These are phyloP conservation scores for Spilogale gracilis DNA, from an alignment of 2,113 vertebrate genomes.

Conservation along the genomic window DNA sequence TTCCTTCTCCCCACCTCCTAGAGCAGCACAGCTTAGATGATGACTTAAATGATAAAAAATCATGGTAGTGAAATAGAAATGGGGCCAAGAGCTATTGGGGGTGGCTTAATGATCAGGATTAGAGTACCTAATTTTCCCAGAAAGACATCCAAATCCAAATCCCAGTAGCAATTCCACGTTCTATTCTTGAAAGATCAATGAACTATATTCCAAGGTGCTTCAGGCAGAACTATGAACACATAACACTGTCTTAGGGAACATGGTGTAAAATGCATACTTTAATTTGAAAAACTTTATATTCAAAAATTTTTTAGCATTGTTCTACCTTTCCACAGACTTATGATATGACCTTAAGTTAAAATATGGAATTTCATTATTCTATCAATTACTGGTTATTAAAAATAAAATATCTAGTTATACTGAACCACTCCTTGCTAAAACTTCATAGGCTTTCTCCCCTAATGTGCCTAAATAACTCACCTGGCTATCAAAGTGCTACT, in stretches of 20 bases:
- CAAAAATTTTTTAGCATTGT: neutral
- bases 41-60: slow-evolving; percentile 59
- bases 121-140: slow-evolving; percentile 31
- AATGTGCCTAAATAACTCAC: neutral
- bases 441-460: neutral
- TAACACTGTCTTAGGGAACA: neutral
- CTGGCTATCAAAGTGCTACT: neutral
- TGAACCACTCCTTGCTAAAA: neutral
- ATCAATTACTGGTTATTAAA: neutral
- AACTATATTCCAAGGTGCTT: neutral
- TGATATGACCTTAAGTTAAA: neutral
- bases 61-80: neutral
- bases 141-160: slow-evolving; percentile 45
- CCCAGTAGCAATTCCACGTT: neutral
- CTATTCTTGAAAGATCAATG: slow-evolving; percentile 48
- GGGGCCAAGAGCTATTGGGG: slow-evolving; percentile 6
- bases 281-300: neutral
- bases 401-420: neutral
- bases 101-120: slow-evolving; percentile 38
- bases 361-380: neutral
- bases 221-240: neutral
- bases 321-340: neutral
- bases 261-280: neutral
- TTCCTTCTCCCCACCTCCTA: neutral
- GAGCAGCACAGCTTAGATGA: slow-evolving; percentile 2